Evolutionary conservation across 2,113 vertebrate species (phyloP).

Genomic region (Eublepharis macularius): DNA sequence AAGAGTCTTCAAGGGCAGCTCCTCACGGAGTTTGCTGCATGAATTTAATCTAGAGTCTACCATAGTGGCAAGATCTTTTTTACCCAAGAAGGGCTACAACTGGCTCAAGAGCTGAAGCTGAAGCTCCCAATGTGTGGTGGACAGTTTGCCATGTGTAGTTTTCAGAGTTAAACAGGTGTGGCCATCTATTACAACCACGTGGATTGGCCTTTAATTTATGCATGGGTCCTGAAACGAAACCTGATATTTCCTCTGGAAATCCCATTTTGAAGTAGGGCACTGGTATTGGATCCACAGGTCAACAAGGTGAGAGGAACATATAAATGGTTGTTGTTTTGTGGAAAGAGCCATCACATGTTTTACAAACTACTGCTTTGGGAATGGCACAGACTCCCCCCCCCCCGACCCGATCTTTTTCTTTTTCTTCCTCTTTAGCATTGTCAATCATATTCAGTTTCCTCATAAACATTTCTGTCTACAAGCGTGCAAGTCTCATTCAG

Average conservation of each 20-base stretch:
- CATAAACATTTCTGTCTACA: background rate
- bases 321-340: background rate
- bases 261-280: background rate
- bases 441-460: constrained; percentile 21
- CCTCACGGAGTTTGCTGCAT: too few species aligned
- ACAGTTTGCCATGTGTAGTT: background rate
- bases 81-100: too few species aligned
- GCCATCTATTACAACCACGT: background rate
- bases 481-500: background rate
- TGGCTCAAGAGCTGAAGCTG: too few species aligned
- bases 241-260: background rate
- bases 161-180: background rate
- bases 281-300: background rate
- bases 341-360: background rate
- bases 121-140: background rate
- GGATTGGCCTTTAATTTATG: background rate
- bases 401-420: background rate
- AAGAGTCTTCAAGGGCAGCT: too few species aligned
- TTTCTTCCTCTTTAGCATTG: background rate
- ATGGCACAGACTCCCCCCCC: background rate
- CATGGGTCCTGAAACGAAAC: background rate
- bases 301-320: background rate
- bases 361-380: background rate
- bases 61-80: too few species aligned
- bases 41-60: too few species aligned